Base-by-base conservation (phyloP, 2,113 vertebrate genomes). In the Albula goreensis region DNA sequence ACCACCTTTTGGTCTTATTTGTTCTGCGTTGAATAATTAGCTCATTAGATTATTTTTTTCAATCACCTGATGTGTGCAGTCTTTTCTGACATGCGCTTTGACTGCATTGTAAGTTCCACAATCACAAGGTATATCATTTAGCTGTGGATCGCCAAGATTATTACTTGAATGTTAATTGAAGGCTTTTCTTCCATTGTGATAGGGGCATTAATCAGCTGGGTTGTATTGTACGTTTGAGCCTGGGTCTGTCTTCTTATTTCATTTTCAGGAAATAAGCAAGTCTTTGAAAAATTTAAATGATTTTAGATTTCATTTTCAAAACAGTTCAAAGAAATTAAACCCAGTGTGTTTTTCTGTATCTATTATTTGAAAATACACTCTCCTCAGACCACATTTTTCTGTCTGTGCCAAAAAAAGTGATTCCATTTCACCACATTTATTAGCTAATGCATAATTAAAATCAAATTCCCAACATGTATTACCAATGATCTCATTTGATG, bases 291-390 rank as follows among this genome's bases (percentile, higher is more conserved):
- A 79, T 50, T 86, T 89, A 94, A 93, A 79, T 51, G 86, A 90
- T 90, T 89, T 90, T 41, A 31, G 90, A 90, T 92, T 94, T 92
- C 91, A 93, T 95, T 93, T 93, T 93, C 92, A 93, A 93, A 94
- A 94, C 90, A 93, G 93, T 89, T 92, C 89, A 90, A 93, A 90
- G 91, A 90, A 94, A 95, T 94, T 91, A 93, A 66, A 93, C 92
- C 91, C 70, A 60, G 89, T 89, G 92, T 93, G 90, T 92, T 92
- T 93, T 91, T 92, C 91, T 84, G 89, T 90, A 93, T 89, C 89
- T 91, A 91, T 94, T 90, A 91, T 93, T 89, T 92, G 91, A 88
- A 93, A 92, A 92, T 94, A 94, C 90, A 89, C 89, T 89, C 91
- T 15, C 70, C 84, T 89, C 83, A 86, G 90, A 90, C 52, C 85